Base-by-base conservation (phyloP, 30 jellyfish, hydroid and myxozoan genomes). In the Turritopsis dohrnii region DNA sequence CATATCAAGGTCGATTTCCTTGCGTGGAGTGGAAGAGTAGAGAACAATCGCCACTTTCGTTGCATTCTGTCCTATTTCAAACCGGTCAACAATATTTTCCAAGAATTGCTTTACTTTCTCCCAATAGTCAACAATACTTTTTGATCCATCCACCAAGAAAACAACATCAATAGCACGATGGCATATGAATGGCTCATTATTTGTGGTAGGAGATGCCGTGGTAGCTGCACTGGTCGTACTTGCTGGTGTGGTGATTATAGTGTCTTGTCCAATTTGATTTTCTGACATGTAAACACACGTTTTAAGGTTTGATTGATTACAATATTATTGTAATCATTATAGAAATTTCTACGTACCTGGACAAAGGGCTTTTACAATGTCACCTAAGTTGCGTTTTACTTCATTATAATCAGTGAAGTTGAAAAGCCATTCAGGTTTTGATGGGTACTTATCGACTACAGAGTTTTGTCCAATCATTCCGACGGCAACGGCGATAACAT, bases 71-170 rank as follows among this genome's bases (percentile, higher is more conserved):
- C 96, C 96, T 65, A 93, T 80, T 29, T 93, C 75, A 72, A 93
- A 93, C 13, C 91, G 89, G 28, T 85, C 90, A 21, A 88, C 53
- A 25, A 93, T 84, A 21, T 84, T 83, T 66, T 22, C 79, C 19
- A 93, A 19, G 80, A 93, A 88, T 26, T 71, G 23, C 71, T 86
- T 88, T 13, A 93, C 72, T 65, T 87, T 72, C 8, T 31, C 86
- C 98, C 98, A 93, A 29, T 88, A 87, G 54, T 52, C 82, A 19
- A 83, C 85, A 72, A 88, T 82, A 65, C 96, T 88, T 81, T 91
- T 84, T 1, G 98, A 93, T 7, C 89, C 92, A 87, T 93, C 98
- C 1, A 93, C 75, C 54, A 93, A 75, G 76, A 93, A 79, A 3
- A 89, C 94, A 16, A 93, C 41, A 73, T 88, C 96, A 25, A 93